phyloP scores from a whole-genome alignment of 2,797 vertebrate species.

The Semotilus atromaculatus region DNA sequence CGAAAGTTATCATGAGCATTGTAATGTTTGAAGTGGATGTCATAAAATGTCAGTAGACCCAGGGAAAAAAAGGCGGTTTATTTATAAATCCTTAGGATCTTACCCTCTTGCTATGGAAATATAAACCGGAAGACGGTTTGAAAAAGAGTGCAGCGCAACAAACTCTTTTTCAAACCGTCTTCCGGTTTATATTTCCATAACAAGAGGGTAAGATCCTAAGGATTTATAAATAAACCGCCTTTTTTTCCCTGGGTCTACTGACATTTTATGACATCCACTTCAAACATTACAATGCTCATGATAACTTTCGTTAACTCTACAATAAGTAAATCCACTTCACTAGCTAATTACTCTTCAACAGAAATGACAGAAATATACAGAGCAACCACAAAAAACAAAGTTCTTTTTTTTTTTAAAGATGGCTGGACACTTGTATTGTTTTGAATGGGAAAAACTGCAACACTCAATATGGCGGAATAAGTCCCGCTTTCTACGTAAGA shows the following conservation, averaged over 20 bases:
- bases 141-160: too few species aligned
- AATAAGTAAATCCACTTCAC: background rate
- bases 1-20: background rate
- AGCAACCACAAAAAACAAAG: too few species aligned
- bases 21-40: background rate
- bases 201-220: background rate
- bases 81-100: background rate
- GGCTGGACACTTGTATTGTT: too few species aligned
- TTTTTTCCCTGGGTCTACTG: background rate
- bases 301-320: background rate
- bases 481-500: too few species aligned
- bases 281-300: background rate
- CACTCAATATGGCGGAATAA: too few species aligned
- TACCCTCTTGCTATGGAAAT: background rate
- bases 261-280: too few species aligned
- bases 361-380: background rate
- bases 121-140: background rate
- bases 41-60: background rate
- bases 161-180: background rate
- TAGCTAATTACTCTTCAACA: too few species aligned
- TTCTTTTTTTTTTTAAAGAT: too few species aligned
- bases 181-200: background rate
- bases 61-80: background rate
- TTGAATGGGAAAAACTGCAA: too few species aligned
- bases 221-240: background rate